Percentiles rank a stretch among this genome's conserved stretches.
These are phyloP conservation scores for Microhierax caerulescens DNA, from an alignment of 2,797 vertebrate genomes.

Conservation along the genomic window DNA sequence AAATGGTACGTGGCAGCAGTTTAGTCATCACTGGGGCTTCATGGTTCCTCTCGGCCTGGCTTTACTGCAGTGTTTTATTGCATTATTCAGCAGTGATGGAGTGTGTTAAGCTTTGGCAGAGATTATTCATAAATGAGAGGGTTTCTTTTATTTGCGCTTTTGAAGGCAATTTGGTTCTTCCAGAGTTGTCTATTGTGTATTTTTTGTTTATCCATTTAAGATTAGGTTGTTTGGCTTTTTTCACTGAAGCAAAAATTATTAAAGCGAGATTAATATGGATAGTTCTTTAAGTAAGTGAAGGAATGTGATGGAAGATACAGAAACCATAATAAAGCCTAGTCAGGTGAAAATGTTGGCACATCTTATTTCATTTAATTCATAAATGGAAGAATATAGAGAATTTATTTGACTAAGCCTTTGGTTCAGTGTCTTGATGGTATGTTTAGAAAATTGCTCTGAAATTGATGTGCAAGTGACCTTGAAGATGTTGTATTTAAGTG, in stretches of 20 bases:
- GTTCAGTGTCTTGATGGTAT: slow-evolving; percentile 52
- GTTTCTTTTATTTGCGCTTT: background rate
- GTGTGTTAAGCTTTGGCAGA: background rate
- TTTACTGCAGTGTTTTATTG: slow-evolving; percentile 5
- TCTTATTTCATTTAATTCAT: slow-evolving; percentile 32
- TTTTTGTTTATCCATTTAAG: background rate
- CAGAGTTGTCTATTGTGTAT: background rate
- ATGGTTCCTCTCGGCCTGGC: background rate
- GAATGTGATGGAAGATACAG: background rate
- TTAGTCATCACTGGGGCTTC: background rate
- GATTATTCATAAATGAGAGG: background rate
- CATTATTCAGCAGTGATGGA: background rate
- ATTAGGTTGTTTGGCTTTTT: background rate
- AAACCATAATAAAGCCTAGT: slow-evolving; percentile 28
- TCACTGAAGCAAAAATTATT: background rate
- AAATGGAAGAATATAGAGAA: slow-evolving; percentile 22
- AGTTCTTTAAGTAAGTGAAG: background rate
- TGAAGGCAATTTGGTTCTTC: background rate
- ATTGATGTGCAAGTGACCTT: slow-evolving; percentile 64
- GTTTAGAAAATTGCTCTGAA: slow-evolving; percentile 63
- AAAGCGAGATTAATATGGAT: background rate
- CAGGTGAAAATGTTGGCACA: slow-evolving; percentile 35
- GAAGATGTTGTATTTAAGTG: slow-evolving; percentile 8
- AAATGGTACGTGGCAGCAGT: rapidly evolving
- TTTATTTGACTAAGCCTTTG: slow-evolving; percentile 57